Evolutionary conservation across 2,888 invertebrate species (phyloP).

Genomic region (Luperina testacea): DNA sequence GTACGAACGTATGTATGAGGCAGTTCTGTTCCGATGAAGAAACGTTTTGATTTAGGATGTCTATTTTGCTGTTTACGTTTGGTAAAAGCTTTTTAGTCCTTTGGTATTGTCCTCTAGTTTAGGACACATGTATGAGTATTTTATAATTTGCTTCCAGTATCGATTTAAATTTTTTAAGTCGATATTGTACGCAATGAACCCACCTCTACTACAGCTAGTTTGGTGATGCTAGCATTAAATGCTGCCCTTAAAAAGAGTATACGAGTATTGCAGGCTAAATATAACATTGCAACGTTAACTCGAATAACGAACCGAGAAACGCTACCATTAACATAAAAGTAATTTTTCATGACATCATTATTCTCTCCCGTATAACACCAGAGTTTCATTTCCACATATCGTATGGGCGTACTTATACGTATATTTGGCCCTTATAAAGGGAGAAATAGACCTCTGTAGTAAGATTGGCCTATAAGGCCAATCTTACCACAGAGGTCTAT

Average conservation of each 20-base stretch:
- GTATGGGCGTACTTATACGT: conserved; percentile 52
- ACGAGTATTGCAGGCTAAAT: conserved; percentile 2
- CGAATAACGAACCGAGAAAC: conserved; percentile 32
- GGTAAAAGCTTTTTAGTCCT: conserved; percentile 22
- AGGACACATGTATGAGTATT: background rate
- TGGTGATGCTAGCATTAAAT: background rate
- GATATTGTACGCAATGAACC: background rate
- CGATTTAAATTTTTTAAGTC: background rate
- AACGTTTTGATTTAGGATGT: conserved; percentile 65
- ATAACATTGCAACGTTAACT: conserved; percentile 27
- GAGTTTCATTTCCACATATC: conserved; percentile 42
- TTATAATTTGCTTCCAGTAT: background rate
- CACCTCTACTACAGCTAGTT: no score
- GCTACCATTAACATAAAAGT: conserved; percentile 48
- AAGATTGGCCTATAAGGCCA: conserved; percentile 7
- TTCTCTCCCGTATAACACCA: conserved; percentile 22
- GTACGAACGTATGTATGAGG: conserved; percentile 71
- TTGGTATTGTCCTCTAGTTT: conserved; percentile 1
- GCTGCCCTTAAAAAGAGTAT: background rate
- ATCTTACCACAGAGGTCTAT: conserved; percentile 41
- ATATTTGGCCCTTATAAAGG: conserved; percentile 29
- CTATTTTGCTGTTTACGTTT: conserved; percentile 43
- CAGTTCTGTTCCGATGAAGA: conserved; percentile 63
- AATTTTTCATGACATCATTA: conserved; percentile 58
- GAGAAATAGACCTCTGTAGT: no score